Percentiles rank a stretch among this genome's conserved stretches.
Evolutionary conservation across 2,888 invertebrate genomes (phyloP).

Genomic region (Chalcis sispes): DNA sequence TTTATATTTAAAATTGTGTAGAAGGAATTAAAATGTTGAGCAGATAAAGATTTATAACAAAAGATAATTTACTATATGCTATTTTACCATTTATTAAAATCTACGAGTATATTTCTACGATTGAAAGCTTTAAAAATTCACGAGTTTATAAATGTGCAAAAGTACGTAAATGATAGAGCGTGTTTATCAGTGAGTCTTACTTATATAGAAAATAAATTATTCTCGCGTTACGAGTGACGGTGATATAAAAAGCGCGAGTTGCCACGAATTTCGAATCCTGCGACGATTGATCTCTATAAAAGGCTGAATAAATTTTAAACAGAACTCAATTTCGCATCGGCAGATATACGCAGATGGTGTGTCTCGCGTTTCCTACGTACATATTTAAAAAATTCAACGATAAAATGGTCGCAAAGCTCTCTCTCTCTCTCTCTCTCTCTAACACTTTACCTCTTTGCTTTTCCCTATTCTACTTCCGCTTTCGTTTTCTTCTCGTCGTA

Average conservation of each 20-base stretch:
- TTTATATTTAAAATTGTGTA: too few species aligned
- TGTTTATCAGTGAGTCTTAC: too few species aligned
- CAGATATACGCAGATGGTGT: constrained; percentile 32
- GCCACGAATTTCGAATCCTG: constrained; percentile 40
- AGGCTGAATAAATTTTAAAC: constrained; percentile 53
- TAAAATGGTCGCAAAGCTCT: constrained; percentile 36
- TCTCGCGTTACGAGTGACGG: neutral
- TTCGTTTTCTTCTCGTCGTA: constrained; percentile 26
- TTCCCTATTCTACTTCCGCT: constrained; percentile 2
- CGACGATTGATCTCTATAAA: constrained; percentile 49
- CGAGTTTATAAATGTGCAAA: too few species aligned
- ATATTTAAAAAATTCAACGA: constrained; percentile 54
- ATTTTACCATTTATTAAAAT: too few species aligned
- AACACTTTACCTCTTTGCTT: too few species aligned
- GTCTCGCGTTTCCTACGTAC: constrained; percentile 40
- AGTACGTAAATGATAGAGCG: too few species aligned
- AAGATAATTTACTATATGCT: too few species aligned
- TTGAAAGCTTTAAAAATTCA: too few species aligned
- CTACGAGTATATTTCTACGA: too few species aligned
- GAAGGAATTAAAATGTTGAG: too few species aligned
- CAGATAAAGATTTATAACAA: too few species aligned
- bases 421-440: constrained; percentile 8
- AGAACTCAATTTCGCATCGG: constrained; percentile 47
- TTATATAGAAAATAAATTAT: constrained; percentile 25
- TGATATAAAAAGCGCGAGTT: neutral